Evolutionary conservation across 2,113 vertebrate genomes (phyloP), one percentile per base, ranked within the genome.

Genomic region (Podiceps cristatus): DNA sequence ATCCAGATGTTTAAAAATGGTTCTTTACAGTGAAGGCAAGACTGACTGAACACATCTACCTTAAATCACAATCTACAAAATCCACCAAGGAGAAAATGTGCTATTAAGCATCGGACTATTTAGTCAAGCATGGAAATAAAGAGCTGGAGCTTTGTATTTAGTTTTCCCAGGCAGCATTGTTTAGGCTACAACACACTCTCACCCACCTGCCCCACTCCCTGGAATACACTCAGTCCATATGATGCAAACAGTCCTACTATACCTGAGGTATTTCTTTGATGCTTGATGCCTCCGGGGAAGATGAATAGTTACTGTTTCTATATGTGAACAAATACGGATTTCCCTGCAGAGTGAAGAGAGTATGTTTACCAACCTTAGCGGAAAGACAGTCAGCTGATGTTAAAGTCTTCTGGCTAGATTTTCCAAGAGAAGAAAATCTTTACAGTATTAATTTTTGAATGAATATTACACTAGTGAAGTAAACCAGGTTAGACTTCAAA

Each of bases 291-390:
- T 67, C 55, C 10, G 10, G 17, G 49, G 76, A 83, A 79, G 88
- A 86, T 24, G 77, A 88, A 78, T 98, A 97, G 56, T 98, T 95
- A 78, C 98, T 98, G 31, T 99, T 99, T 44, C 17, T 95, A 8
- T 98, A 98, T 23, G 98, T 99, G 88, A 98, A 98, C 37, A 99
- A 96, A 80, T 97, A 98, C 0, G 98, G 97, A 22, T 95, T 86
- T 68, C 98, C 96, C 98, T 99, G 97, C 56, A 90, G 86, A 96
- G 45, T 37, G 50, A 96, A 97, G 62, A 86, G 8, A 60, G 44
- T 5, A 40, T 25, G 45, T 56, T 50, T 95, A 95, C 24, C 28
- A 69, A 40, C 0, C 1, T 5, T 45, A 59, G 22, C 19, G n/a
- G 55, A 90, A 95, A 73, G 31, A 80, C 5, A 67, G 47, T 60